Evolutionary conservation across 2,113 vertebrate species (phyloP), one percentile per base, ranked within the genome.

Genomic region (Euleptes europaea): DNA sequence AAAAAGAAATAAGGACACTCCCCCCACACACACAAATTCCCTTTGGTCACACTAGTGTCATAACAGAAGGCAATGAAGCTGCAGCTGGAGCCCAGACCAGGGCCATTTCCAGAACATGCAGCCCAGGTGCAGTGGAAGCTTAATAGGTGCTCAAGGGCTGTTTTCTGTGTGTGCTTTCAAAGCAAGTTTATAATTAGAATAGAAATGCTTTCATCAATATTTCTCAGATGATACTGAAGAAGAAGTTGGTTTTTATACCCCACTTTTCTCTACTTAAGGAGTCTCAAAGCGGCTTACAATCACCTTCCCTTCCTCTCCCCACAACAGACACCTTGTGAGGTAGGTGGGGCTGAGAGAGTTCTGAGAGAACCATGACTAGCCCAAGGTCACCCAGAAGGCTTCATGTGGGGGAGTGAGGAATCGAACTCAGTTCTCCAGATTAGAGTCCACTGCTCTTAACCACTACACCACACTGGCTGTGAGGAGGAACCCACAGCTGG

Each of bases 161-260:
- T 73, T 66, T 81, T 0, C 1, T 17, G 74, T 0, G 3, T 23
- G 54, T 1, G 49, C 23, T 40, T 0, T 0, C 38, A 78, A 28
- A 47, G 31, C 1, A 69, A 90, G 66, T 35, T 47, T 86, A 63
- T 84, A 44, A 75, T 78, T 35, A 77, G 76, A 81, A 89, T 0
- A 44, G 83, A 81, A 86, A 88, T 51, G 28, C 42, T 85, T 51
- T 85, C 89, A 77, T 84, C 92, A 88, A 77, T 38, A 73, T 76
- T 38, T 77, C 84, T 65, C 0, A 35, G 86, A 85, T 88, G 89
- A 19, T 88, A 74, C 86, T 80, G 77, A n/a, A n/a, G n/a, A n/a
- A n/a, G n/a, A n/a, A n/a, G n/a, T n/a, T n/a, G n/a, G n/a, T n/a
- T n/a, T n/a, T n/a, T n/a, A n/a, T n/a, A n/a, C n/a, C n/a, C n/a